Evolutionary conservation across 2,797 vertebrate species (phyloP), one percentile per base, ranked within the genome.

Genomic region (Parauchenoglanis punctatus): DNA sequence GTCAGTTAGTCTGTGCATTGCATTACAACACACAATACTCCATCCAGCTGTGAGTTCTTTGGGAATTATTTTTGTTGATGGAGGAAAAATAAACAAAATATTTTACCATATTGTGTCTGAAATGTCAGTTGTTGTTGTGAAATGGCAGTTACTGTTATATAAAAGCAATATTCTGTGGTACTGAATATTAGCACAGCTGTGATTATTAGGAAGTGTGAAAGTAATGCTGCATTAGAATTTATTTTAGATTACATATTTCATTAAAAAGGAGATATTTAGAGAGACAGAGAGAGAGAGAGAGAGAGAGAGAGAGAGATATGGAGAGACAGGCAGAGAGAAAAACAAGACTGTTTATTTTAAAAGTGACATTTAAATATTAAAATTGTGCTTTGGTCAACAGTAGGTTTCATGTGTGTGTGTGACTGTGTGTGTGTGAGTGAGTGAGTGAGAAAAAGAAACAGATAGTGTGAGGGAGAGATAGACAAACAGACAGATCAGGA

Each of bases 11-110:
- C 8, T 80, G 17, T 56, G 52, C 1, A 3, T 5, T 4, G 11
- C 67, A 20, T 3, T 49, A 1, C 7, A 20, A 10, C 49, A 78
- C 49, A 56, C 75, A 56, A 31, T 8, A 1, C 23, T 40, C 65
- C 20, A n/a, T 49, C 44, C 44, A 75, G 10, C 25, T n/a, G 44
- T 15, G 72, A 13, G n/a, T 56, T 56, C 7, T 58, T 49, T 49
- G 12, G 28, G 12, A 56, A 56, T 13, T 8, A 1, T 44, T 40
- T 81, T 81, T 5, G 40, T 17, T 81, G 20, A 61, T 1, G 12
- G 35, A 63, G 58, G 78, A 81, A n/a, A 81, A 81, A 81, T 81
- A 81, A 81, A 81, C 17, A 3, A 40, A 7, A 81, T 61, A 56
- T 44, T n/a, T 63, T 11, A 6, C 56, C 23, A n/a, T 25, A 25